These are phyloP conservation scores for Pterocles orientalis DNA, from an alignment of 2,113 vertebrate genomes.

Conservation along the genomic window DNA sequence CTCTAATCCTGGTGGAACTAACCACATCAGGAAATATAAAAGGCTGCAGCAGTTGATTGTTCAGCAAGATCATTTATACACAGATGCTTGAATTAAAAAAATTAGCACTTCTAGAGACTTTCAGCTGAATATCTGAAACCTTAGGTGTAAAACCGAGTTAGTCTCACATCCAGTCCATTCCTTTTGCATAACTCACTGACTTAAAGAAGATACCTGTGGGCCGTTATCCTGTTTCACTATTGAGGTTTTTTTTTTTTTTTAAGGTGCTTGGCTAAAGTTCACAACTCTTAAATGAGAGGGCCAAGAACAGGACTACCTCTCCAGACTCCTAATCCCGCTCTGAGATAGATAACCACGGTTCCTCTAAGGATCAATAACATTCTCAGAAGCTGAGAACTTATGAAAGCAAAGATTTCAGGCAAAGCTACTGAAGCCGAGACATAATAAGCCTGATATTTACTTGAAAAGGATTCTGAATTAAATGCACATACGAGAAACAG, in stretches of 20 bases:
- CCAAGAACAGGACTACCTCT: neutral
- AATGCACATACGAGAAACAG: neutral
- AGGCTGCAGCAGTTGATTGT: neutral
- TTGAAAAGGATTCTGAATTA: neutral
- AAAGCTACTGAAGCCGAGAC: neutral
- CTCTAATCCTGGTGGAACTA: neutral
- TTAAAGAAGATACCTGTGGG: neutral
- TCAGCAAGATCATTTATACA: neutral
- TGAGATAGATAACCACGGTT: accelerated
- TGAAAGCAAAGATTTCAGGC: neutral
- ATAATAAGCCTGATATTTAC: neutral
- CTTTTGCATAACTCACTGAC: neutral
- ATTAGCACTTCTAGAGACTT: neutral
- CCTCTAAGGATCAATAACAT: neutral
- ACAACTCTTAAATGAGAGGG: neutral
- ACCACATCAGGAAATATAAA: neutral
- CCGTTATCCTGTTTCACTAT: neutral
- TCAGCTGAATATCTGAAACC: neutral
- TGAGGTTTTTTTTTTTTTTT: neutral
- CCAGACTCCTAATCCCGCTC: neutral
- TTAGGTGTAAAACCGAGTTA: neutral
- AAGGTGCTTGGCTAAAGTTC: neutral
- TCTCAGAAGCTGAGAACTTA: neutral
- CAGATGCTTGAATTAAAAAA: neutral
- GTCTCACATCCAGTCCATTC: neutral